Conservation (phyloP, 30 jellyfish, hydroid and myxozoan species). For the Clytia hemisphaerica region DNA sequence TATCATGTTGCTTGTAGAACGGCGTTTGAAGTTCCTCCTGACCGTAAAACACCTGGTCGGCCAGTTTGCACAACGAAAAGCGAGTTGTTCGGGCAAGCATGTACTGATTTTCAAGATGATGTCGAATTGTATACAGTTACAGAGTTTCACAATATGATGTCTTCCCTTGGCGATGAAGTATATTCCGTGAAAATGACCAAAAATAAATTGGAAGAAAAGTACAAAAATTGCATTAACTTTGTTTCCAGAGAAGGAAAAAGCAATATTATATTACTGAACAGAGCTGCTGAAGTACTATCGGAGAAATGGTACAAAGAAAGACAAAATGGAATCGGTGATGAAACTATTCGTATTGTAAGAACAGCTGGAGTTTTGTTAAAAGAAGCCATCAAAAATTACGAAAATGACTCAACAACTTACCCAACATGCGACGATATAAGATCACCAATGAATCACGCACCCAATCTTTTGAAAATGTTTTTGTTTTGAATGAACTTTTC, state of each 20-base stretch:
- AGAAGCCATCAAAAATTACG: neutral
- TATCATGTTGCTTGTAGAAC: neutral
- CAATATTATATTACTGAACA: neutral
- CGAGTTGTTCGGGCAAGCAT: neutral
- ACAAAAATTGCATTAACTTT: too few species aligned
- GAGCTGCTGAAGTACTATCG: neutral
- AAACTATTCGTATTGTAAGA: neutral
- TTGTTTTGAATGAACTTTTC: constrained; percentile 1
- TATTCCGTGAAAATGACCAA: neutral
- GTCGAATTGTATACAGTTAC: neutral
- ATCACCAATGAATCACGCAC: neutral
- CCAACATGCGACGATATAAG: constrained; percentile 1
- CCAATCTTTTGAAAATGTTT: neutral
- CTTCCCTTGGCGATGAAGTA: neutral
- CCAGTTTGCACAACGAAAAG: neutral
- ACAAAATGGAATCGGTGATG: neutral
- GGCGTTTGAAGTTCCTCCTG: neutral
- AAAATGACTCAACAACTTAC: neutral
- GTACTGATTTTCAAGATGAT: neutral
- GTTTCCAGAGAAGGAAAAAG: neutral
- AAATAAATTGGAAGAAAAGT: neutral
- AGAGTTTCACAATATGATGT: neutral
- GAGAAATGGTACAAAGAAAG: neutral
- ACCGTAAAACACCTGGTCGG: neutral
- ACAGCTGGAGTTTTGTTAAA: constrained; percentile 4